Evolutionary conservation across 2,888 invertebrate species (phyloP), one percentile per base, ranked within the genome.

Genomic region (Caradrina kadenii): DNA sequence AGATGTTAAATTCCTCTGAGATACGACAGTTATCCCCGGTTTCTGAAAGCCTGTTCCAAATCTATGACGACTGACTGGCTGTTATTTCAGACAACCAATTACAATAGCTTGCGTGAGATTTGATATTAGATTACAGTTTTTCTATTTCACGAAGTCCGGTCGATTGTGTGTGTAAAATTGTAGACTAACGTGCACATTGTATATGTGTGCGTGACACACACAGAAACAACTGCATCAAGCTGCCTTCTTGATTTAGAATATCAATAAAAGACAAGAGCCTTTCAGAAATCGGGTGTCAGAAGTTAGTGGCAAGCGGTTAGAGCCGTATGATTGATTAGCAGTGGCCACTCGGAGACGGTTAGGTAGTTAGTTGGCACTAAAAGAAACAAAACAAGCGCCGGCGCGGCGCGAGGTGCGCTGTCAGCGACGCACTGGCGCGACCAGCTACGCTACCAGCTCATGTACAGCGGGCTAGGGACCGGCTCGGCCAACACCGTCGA

Each of bases 251-350:
- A 13, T 42, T 2, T 15, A 42, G 15, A 42, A 42, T 42, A 42
- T 42, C 13, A 13, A 42, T 13, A 42, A 45, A 17, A 45, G 45
- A 45, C 6, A 17, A 4, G 17, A 17, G 15, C 55, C 21, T 75
- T 42, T 55, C 68, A 70, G 49, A 35, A 31, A 13, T 31, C 49
- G 11, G 31, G 31, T 22, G 68, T 75, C 68, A 54, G 31, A 69
- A 82, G 90, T 93, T 91, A 93, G 92, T 92, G 89, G 84, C 77
- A 93, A 93, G 94, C 92, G 79, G 74, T 80, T 80, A 87, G 88
- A 88, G 85, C 81, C 85, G 84, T 87, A 91, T 90, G 90, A 87
- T 88, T 86, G 85, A 90, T 93, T 93, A 93, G 90, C 86, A 87
- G 86, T 79, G 79, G 81, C 79, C 83, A 82, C 74, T 79, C 77